These are phyloP conservation scores for Sebastes fasciatus DNA, from an alignment of 2,113 vertebrate species.

Conservation along the genomic window DNA sequence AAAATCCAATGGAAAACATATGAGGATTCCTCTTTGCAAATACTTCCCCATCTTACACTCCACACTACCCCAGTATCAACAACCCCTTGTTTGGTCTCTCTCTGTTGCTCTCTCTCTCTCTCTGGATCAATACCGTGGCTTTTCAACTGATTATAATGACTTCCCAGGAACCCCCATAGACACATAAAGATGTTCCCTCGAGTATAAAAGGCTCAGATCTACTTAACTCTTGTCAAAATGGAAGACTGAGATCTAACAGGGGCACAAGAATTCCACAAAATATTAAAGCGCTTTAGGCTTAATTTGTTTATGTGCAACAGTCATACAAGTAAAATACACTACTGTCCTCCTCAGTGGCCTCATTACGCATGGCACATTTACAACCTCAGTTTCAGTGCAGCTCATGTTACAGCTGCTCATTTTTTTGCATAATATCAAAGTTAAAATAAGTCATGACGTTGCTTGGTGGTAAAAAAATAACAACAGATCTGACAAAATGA, in stretches of 20 bases:
- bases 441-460: too few relatives aligned
- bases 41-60: background rate
- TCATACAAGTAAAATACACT: background rate
- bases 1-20: background rate
- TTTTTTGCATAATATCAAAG: too few relatives aligned
- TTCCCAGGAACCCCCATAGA: constrained; percentile 12
- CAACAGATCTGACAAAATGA: background rate
- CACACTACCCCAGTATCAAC: background rate
- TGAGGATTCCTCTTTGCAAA: background rate
- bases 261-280: background rate
- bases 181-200: constrained; percentile 14
- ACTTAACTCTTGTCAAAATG: constrained; percentile 2
- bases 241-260: background rate
- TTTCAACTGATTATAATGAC: constrained; percentile 47
- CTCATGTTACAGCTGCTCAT: too few relatives aligned
- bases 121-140: constrained; percentile 50
- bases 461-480: too few relatives aligned
- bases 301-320: background rate
- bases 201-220: background rate
- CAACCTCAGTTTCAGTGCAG: background rate
- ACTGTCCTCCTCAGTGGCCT: background rate
- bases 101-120: background rate
- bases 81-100: background rate
- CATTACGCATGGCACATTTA: constrained; percentile 8
- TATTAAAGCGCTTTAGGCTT: background rate